Evolutionary conservation across 2,888 invertebrate species (phyloP).

Genomic region (Leptura quadrifasciata): DNA sequence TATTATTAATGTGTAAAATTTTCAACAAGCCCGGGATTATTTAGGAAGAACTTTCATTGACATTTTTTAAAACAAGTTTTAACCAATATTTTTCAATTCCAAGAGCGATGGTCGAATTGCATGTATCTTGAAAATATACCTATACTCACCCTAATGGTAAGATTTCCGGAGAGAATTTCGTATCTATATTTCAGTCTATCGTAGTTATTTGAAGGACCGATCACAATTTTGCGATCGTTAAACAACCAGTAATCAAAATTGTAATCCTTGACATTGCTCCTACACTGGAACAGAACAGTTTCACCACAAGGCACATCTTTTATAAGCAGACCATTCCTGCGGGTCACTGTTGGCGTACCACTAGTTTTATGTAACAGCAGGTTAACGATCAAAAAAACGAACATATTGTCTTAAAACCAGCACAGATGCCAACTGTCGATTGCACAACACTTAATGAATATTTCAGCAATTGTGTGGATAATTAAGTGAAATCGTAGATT

Average conservation of each 20-base stretch:
- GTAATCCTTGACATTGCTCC: slow-evolving; percentile 80
- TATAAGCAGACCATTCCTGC: slow-evolving; percentile 7
- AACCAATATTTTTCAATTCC: too few species aligned
- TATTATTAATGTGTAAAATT: too few species aligned
- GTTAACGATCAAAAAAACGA: slow-evolving; percentile 21
- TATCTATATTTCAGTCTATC: slow-evolving; percentile 81
- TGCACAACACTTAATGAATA: slow-evolving; percentile 5
- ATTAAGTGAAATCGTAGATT: slow-evolving; percentile 4
- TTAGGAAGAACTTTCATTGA: too few species aligned
- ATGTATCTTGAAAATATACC: too few species aligned
- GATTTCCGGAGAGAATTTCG: slow-evolving; percentile 81
- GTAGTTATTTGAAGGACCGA: slow-evolving; percentile 79
- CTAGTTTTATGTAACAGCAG: slow-evolving; percentile 27
- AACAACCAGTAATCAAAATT: slow-evolving; percentile 83
- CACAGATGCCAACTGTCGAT: neutral
- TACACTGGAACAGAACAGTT: slow-evolving; percentile 78
- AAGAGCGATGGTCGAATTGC: too few species aligned
- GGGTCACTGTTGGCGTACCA: slow-evolving; percentile 13
- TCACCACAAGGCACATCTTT: slow-evolving; percentile 77
- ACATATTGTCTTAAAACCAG: slow-evolving; percentile 10
- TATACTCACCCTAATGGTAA: slow-evolving; percentile 79
- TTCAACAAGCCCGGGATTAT: too few species aligned
- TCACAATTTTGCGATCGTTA: slow-evolving; percentile 75
- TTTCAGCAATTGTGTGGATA: neutral
- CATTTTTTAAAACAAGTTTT: too few species aligned